phyloP scores from a whole-genome alignment of 2,113 vertebrate genomes.

The Urocolius indicus region DNA sequence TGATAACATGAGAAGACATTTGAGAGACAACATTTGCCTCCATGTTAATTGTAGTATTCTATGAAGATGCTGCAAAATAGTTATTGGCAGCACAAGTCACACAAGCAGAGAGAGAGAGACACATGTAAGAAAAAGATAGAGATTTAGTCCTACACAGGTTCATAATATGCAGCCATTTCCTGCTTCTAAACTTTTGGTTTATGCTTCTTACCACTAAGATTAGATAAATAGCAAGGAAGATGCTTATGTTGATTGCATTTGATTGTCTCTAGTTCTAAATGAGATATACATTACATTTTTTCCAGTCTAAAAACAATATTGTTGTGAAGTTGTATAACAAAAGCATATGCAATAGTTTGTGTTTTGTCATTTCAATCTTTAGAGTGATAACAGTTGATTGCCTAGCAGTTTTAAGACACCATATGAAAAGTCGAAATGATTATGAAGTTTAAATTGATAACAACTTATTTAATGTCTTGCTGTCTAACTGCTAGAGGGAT shows the following conservation, averaged over 20 bases:
- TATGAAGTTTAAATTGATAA: slow-evolving; percentile 21
- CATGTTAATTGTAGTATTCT: background rate
- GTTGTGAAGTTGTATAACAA: background rate
- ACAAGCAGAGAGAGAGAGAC: background rate
- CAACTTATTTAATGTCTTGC: slow-evolving; percentile 6
- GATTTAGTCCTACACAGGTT: background rate
- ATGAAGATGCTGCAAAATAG: background rate
- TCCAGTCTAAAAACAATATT: background rate
- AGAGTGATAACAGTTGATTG: background rate
- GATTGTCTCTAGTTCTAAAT: slow-evolving; percentile 5
- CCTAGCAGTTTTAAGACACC: background rate
- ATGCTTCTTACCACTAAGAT: background rate
- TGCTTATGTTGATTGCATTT: background rate
- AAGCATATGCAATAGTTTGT: background rate
- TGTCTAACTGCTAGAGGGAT: slow-evolving; percentile 53
- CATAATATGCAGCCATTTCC: background rate
- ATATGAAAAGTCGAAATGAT: slow-evolving; percentile 6
- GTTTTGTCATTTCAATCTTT: background rate
- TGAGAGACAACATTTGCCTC: background rate
- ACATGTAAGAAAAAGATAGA: background rate
- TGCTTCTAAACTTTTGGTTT: background rate
- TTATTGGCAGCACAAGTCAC: background rate
- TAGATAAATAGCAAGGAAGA: background rate
- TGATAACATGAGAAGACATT: background rate
- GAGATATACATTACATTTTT: background rate